These are phyloP conservation scores for Centropus bengalensis DNA, from an alignment of 2,113 vertebrate species.

Conservation along the genomic window DNA sequence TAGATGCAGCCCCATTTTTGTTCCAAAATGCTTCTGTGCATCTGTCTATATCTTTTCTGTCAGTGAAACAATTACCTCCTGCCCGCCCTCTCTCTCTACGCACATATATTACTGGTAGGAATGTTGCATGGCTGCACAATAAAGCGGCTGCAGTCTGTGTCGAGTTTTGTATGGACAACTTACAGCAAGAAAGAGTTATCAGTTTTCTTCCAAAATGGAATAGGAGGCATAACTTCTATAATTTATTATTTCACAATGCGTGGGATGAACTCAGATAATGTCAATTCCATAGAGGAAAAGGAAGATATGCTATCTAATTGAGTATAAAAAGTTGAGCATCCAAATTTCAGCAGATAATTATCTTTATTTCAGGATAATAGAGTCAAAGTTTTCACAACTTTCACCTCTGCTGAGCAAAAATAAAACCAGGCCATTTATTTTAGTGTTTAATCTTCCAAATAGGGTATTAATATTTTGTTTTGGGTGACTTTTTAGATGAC, in stretches of 20 bases:
- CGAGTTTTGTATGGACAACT: fast-evolving
- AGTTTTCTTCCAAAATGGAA: not conserved
- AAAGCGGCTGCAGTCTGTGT: constrained; percentile 1
- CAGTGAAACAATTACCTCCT: constrained; percentile 59
- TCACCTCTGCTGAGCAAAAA: not conserved
- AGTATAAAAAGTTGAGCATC: not conserved
- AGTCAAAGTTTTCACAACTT: not conserved
- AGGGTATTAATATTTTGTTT: not conserved
- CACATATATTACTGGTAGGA: constrained; percentile 33
- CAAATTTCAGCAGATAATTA: not conserved
- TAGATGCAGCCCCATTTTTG: constrained; percentile 53
- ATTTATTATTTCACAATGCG: not conserved
- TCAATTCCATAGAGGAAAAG: not conserved
- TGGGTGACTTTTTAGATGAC: not conserved
- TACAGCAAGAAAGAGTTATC: not conserved
- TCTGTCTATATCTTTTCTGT: constrained; percentile 64
- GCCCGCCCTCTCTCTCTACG: not conserved
- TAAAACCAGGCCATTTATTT: not conserved
- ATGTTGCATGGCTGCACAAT: constrained; percentile 38
- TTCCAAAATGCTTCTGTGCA: constrained; percentile 64
- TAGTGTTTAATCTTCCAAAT: not conserved
- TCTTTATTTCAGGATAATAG: not conserved
- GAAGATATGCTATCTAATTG: not conserved
- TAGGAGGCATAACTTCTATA: not conserved
- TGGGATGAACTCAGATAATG: not conserved